These are phyloP conservation scores for Adineta ricciae DNA, from an alignment of 2,888 invertebrate species.

Conservation along the genomic window DNA sequence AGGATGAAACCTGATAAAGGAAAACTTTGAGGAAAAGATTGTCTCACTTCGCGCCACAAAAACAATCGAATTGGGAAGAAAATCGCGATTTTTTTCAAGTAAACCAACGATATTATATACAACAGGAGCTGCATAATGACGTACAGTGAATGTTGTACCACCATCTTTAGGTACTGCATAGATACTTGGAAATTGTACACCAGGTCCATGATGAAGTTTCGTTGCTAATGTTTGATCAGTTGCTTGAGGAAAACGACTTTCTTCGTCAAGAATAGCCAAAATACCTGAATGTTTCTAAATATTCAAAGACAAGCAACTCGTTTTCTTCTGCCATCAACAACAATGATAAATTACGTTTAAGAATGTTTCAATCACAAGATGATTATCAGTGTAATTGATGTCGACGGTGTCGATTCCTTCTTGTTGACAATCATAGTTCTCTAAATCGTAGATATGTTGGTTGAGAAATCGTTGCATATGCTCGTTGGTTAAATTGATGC, in stretches of 20 bases:
- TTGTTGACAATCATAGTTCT: conserved; percentile 45
- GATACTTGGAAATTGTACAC: conserved; percentile 37
- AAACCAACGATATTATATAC: conserved; percentile 41
- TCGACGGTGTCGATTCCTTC: conserved; percentile 47
- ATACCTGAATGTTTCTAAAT: conserved; percentile 65
- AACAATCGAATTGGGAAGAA: conserved; percentile 43
- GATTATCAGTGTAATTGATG: conserved; percentile 47
- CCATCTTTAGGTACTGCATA: conserved; percentile 39
- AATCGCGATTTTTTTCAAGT: conserved; percentile 48
- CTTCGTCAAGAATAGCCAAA: conserved; percentile 74
- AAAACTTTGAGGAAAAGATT: background rate
- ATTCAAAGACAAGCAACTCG: no score
- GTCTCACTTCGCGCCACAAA: conserved; percentile 42
- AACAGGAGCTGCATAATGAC: conserved; percentile 40
- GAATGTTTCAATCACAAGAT: conserved; percentile 70
- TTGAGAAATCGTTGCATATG: conserved; percentile 85
- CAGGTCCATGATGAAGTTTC: conserved; percentile 42
- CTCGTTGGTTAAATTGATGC: conserved; percentile 72
- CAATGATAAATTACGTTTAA: conserved; percentile 61
- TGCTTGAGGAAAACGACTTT: conserved; percentile 55
- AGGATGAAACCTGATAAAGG: background rate
- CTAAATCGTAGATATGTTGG: conserved; percentile 47
- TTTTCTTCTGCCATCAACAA: no score
- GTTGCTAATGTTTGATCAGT: conserved; percentile 43
- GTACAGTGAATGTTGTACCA: conserved; percentile 39